Conservation (phyloP, 2,113 vertebrate species). For the Lagopus muta region DNA sequence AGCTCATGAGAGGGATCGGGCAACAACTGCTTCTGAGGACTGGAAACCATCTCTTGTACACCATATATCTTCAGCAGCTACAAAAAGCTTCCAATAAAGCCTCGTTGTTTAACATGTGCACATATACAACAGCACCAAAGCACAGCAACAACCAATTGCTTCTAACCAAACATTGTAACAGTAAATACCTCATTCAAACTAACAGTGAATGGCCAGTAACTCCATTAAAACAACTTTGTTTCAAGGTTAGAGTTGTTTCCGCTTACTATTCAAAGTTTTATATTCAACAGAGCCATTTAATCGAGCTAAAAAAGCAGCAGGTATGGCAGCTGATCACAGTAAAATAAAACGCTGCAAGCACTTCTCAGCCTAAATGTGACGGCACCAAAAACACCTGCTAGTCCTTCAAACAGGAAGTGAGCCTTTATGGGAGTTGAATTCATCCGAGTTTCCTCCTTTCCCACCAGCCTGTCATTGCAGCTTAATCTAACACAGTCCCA, state of each 20-base stretch:
- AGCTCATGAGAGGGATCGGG: not conserved
- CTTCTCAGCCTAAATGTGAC: not conserved
- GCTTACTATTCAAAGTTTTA: fast-evolving
- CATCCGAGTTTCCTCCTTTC: fast-evolving
- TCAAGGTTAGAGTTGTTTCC: not conserved
- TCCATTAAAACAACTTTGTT: not conserved
- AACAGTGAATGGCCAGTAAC: not conserved
- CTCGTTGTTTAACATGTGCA: not conserved
- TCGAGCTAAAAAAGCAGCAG: not conserved
- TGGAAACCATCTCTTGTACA: not conserved
- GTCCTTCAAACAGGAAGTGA: not conserved
- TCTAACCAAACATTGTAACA: not conserved
- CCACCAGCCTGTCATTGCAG: not conserved
- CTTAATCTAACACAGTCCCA: not conserved
- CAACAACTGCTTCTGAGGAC: not conserved
- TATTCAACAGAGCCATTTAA: not conserved
- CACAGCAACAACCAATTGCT: not conserved
- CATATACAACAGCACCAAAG: not conserved
- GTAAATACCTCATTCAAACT: not conserved
- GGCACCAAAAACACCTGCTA: not conserved
- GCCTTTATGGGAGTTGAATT: not conserved
- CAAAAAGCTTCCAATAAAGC: not conserved
- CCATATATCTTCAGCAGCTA: not conserved
- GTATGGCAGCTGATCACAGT: fast-evolving
- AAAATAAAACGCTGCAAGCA: fast-evolving